Percentiles rank a stretch among this genome's conserved stretches.
Evolutionary conservation across 2,113 vertebrate species (phyloP).

Genomic region (Sinosuthora webbiana): DNA sequence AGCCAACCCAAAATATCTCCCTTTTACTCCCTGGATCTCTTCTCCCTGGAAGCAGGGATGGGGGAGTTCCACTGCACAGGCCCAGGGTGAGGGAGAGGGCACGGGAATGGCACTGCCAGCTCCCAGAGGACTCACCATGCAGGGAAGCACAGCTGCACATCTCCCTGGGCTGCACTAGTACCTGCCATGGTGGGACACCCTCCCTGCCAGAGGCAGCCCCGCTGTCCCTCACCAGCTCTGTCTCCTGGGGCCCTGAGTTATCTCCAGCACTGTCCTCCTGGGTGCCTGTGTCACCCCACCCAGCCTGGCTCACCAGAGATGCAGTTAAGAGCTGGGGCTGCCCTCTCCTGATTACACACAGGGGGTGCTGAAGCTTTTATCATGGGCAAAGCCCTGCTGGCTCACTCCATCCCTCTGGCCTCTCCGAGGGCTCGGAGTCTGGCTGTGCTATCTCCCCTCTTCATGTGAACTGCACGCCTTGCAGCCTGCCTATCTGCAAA

Average conservation of each 20-base stretch:
- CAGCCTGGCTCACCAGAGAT: slow-evolving; percentile 38
- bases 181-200: background rate
- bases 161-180: background rate
- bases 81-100: background rate
- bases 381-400: slow-evolving; percentile 22
- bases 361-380: slow-evolving; percentile 39
- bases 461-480: background rate
- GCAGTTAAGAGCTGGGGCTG: slow-evolving; percentile 17
- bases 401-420: background rate
- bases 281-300: slow-evolving; percentile 54
- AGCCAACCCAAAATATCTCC: background rate
- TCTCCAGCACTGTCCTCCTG: background rate
- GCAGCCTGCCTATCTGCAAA: slow-evolving; percentile 12
- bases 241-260: background rate
- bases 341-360: slow-evolving; percentile 47
- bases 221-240: background rate
- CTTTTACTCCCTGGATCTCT: background rate
- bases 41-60: background rate
- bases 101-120: background rate
- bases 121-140: accelerated
- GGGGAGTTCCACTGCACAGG: background rate
- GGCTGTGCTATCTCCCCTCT: background rate
- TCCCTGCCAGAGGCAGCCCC: background rate
- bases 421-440: accelerated
- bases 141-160: background rate